A percentile compares a stretch with the other conserved stretches of the same genome.
Evolutionary conservation across 2,797 vertebrate species (phyloP).

Genomic region (Notolepis coatsorum): DNA sequence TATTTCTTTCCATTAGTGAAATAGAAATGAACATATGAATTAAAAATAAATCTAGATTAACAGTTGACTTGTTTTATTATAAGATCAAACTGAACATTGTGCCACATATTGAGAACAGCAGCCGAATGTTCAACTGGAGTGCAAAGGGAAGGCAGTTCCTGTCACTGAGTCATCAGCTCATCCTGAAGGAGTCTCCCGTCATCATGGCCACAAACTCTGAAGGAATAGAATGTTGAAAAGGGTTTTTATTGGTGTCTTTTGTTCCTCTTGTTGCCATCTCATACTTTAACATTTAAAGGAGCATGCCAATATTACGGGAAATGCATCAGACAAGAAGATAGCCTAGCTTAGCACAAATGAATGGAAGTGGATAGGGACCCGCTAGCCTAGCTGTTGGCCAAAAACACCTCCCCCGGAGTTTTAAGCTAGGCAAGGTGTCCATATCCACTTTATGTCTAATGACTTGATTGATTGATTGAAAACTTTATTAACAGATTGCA

Average conservation of each 20-base stretch:
- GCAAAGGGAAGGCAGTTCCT: neutral
- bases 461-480: too few species aligned
- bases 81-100: neutral
- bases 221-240: slow-evolving; percentile 21
- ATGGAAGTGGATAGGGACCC: too few species aligned
- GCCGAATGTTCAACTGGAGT: slow-evolving; percentile 1
- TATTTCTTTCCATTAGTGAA: neutral
- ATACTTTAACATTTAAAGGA: neutral
- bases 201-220: slow-evolving; percentile 79
- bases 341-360: too few species aligned
- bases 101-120: neutral
- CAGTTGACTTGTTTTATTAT: neutral
- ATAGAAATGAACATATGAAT: neutral
- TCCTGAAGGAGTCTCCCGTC: slow-evolving; percentile 79
- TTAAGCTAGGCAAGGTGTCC: too few species aligned
- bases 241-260: neutral
- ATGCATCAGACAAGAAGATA: too few species aligned
- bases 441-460: too few species aligned
- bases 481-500: too few species aligned
- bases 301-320: too few species aligned
- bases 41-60: neutral
- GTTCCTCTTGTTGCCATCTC: neutral
- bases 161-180: slow-evolving; percentile 58
- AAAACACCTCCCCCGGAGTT: too few species aligned
- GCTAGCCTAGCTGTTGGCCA: too few species aligned